Conservation (phyloP, 2,797 vertebrate species). For the Rhinichthys osculus region DNA sequence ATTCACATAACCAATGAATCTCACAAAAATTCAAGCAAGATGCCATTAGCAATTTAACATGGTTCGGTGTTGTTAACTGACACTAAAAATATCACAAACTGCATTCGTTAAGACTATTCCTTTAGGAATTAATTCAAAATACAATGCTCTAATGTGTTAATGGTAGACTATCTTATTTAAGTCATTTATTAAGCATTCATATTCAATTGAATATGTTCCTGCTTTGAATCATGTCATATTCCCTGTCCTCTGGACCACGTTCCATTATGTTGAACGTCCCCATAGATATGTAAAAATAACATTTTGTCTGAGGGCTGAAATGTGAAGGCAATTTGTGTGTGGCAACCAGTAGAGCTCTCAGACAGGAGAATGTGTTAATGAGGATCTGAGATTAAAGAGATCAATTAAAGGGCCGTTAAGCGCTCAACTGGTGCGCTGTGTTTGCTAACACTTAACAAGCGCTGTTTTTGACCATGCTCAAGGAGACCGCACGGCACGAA, state of each 20-base stretch:
- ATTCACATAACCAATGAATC: background rate
- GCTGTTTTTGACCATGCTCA: slow-evolving; percentile 71
- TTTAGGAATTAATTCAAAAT: background rate
- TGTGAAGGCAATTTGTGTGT: slow-evolving; percentile 77
- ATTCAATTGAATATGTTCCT: background rate
- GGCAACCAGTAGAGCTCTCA: slow-evolving; percentile 81
- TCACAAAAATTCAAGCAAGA: background rate
- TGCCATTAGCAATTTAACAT: background rate
- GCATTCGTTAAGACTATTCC: background rate
- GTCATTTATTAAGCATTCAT: background rate
- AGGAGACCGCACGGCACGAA: slow-evolving; percentile 66
- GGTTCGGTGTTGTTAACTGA: background rate
- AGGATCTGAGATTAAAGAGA: slow-evolving; percentile 75
- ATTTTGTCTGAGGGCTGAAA: slow-evolving; percentile 64
- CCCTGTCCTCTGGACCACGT: background rate
- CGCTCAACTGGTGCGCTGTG: slow-evolving; percentile 72
- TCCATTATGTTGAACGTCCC: slow-evolving; percentile 60
- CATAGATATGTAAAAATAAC: slow-evolving; percentile 74
- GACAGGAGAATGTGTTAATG: slow-evolving; percentile 83
- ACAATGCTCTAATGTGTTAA: background rate
- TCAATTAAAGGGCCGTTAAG: slow-evolving; percentile 79
- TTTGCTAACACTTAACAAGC: slow-evolving; percentile 73
- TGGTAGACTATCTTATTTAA: too few relatives aligned
- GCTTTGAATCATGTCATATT: slow-evolving; percentile 13
- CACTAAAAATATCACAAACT: background rate